Percentiles rank a stretch among this genome's conserved stretches.
Conservation (phyloP, 2,797 vertebrate species). For the Falco rusticolus region DNA sequence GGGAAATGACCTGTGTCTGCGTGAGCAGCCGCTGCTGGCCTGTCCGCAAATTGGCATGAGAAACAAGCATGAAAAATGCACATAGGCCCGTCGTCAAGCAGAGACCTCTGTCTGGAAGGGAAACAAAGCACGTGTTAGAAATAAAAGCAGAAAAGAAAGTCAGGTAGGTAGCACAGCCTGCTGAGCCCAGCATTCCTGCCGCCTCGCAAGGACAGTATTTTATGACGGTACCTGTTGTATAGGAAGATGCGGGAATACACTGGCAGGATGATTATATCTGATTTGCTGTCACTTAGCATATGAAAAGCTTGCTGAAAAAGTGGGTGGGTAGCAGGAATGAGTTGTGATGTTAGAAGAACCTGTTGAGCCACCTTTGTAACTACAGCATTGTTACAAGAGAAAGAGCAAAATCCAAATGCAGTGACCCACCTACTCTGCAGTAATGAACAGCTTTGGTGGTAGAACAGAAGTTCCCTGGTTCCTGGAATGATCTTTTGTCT, state of each 20-base stretch:
- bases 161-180: background rate
- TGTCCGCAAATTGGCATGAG: background rate
- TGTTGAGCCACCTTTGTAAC: slow-evolving; percentile 29
- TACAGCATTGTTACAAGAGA: background rate
- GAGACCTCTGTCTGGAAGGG: background rate
- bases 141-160: background rate
- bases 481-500: background rate
- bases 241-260: background rate
- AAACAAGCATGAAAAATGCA: background rate
- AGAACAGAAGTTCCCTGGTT: background rate
- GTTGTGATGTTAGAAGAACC: slow-evolving; percentile 34
- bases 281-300: slow-evolving; percentile 35
- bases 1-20: background rate
- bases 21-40: slow-evolving; percentile 14
- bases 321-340: slow-evolving; percentile 2
- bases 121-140: background rate
- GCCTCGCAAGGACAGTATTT: background rate
- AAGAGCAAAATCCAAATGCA: background rate
- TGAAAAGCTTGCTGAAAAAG: slow-evolving; percentile 56
- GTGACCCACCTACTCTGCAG: background rate
- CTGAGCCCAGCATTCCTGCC: background rate
- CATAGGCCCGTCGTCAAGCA: background rate
- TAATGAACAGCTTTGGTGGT: background rate
- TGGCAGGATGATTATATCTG: background rate
- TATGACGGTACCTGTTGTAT: background rate